Evolutionary conservation across 2,888 invertebrate species (phyloP).

Genomic region (Arenicola marina): DNA sequence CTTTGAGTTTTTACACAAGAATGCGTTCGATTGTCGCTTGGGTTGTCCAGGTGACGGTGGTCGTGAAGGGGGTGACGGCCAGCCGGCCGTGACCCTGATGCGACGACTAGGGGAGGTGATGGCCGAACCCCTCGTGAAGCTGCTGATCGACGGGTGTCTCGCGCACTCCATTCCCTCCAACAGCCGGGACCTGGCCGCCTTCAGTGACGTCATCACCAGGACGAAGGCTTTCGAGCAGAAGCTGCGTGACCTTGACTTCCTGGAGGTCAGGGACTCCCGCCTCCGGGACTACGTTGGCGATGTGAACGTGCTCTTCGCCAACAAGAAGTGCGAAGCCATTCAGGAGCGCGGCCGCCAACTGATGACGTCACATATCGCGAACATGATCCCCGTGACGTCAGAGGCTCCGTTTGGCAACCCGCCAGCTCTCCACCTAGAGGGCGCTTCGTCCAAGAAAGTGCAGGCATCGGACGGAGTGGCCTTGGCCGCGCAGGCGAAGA

Average conservation of each 20-base stretch:
- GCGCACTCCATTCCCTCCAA: constrained; percentile 77
- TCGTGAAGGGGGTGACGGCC: constrained; percentile 29
- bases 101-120: constrained; percentile 11
- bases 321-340: constrained; percentile 76
- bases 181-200: constrained; percentile 72
- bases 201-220: constrained; percentile 69
- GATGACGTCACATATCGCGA: constrained; percentile 81
- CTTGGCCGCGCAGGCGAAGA: constrained; percentile 35
- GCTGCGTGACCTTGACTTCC: constrained; percentile 64
- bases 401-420: constrained; percentile 41
- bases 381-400: constrained; percentile 63
- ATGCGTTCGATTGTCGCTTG: constrained; percentile 53
- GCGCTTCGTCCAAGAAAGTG: constrained; percentile 28
- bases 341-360: constrained; percentile 72
- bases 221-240: constrained; percentile 72
- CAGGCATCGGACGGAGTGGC: constrained; percentile 35
- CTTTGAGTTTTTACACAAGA: neutral
- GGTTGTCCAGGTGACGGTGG: neutral
- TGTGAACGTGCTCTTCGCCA: constrained; percentile 76
- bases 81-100: constrained; percentile 14
- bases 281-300: constrained; percentile 74
- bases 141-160: constrained; percentile 76
- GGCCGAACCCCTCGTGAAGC: constrained; percentile 65
- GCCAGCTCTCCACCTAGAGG: constrained; percentile 24
- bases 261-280: constrained; percentile 53